Evolutionary conservation across 2,888 invertebrate species (phyloP), one percentile per base, ranked within the genome.

Genomic region (Drosophila kanekoi): DNA sequence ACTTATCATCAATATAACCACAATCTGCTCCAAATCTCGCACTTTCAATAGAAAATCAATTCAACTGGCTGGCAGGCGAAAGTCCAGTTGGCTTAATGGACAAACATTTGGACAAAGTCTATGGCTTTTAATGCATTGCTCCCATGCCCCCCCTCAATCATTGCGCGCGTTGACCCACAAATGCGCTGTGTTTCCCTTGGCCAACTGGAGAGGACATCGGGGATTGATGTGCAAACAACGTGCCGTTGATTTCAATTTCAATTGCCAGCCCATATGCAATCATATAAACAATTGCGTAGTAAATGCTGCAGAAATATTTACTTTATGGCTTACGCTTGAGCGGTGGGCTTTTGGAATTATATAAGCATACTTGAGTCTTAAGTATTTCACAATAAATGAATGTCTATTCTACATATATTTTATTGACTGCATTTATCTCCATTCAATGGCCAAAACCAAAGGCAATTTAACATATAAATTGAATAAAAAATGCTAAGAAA

Each of bases 41-140:
- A 18, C 28, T 33, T 54, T 67, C 68, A 72, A 78, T 72, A 47
- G 72, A 59, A 84, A 84, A 76, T 78, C 85, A 84, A 82, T 87
- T 81, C 81, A 81, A 45, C 28, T 38, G 37, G 38, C 43, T 53
- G 60, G n/a, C 70, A 41, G 48, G 28, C 54, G 8, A 44, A 45
- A 60, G 40, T n/a, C 28, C 45, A 37, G 51, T 44, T 23, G 40
- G 40, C 49, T 38, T 60, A 66, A 48, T 52, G 48, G 43, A 58
- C 48, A 35, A 48, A 14, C 43, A 45, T 10, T 33, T n/a, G 20
- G 6, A 33, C 43, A 54, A 37, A 40, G 28, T 43, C 33, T 13
- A 38, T 16, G 16, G 37, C 33, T 33, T 61, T 41, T n/a, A 37
- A 16, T 45, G 63, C 47, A 73, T 58, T 70, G 52, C 53, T 37